These are phyloP conservation scores for Gymnocheta viridis DNA, from an alignment of 2,888 invertebrate species.

Conservation along the genomic window DNA sequence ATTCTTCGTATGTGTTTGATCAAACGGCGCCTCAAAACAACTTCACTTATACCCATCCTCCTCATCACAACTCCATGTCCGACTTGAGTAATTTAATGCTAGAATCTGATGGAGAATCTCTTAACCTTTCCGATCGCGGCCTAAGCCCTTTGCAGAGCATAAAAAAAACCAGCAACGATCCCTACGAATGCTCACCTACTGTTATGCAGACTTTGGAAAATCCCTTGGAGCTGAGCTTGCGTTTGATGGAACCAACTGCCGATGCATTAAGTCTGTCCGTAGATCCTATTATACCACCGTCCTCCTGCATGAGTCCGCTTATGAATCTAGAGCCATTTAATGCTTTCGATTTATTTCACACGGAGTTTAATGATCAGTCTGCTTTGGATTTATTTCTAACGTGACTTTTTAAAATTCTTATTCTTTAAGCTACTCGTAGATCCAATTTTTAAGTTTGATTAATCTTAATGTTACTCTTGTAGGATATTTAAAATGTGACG, in stretches of 20 bases:
- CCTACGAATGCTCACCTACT: conserved; percentile 60
- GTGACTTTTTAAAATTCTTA: conserved; percentile 74
- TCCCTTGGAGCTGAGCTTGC: conserved; percentile 78
- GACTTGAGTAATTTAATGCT: conserved; percentile 80
- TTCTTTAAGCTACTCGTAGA: background rate
- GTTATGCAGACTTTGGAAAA: conserved; percentile 75
- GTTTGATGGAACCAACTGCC: conserved; percentile 78
- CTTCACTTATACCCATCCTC: conserved; percentile 65
- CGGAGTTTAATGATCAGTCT: conserved; percentile 78
- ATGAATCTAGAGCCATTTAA: conserved; percentile 78
- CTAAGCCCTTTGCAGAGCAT: conserved; percentile 74
- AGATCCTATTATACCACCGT: conserved; percentile 77
- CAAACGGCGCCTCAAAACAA: conserved; percentile 63
- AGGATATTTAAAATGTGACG: background rate
- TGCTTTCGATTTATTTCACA: conserved; percentile 79
- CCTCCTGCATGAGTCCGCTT: conserved; percentile 78
- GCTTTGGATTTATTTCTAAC: conserved; percentile 80
- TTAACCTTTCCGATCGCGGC: conserved; percentile 81
- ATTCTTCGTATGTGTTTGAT: conserved; percentile 71
- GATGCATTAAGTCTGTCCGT: conserved; percentile 79
- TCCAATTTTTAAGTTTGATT: conserved; percentile 32
- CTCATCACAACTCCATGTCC: conserved; percentile 73
- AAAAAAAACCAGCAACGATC: conserved; percentile 42
- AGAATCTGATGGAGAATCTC: conserved; percentile 85
- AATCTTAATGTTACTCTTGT: conserved; percentile 62